Conservation (phyloP, 2,888 invertebrate genomes). For the Seira sanloemensis region DNA sequence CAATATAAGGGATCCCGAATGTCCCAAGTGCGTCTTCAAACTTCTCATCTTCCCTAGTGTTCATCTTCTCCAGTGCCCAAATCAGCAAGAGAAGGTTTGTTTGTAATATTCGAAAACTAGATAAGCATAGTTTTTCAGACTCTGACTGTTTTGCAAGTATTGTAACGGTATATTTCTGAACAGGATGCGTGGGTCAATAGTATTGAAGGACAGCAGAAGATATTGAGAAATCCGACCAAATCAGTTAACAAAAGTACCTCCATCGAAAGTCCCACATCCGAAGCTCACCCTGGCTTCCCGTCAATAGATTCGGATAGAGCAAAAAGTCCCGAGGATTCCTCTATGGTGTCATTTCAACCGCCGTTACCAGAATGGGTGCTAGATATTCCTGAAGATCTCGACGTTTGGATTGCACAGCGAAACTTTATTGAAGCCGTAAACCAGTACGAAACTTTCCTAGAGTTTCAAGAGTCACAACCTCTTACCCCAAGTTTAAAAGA, state of each 20-base stretch:
- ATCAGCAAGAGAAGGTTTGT: constrained; percentile 72
- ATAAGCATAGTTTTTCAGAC: constrained; percentile 4
- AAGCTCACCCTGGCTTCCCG: constrained; percentile 76
- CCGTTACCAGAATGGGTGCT: constrained; percentile 86
- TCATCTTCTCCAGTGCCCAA: constrained; percentile 73
- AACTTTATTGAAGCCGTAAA: constrained; percentile 95
- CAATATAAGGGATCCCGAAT: constrained; percentile 92
- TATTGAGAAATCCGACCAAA: constrained; percentile 70
- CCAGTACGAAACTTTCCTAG: constrained; percentile 72
- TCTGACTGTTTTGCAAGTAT: not conserved
- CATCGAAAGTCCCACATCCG: constrained; percentile 76
- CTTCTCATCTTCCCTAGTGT: constrained; percentile 88
- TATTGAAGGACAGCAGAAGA: constrained; percentile 72
- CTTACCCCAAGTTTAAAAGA: constrained; percentile 77
- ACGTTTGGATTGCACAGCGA: constrained; percentile 95
- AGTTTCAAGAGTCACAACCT: constrained; percentile 68
- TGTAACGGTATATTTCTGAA: not conserved
- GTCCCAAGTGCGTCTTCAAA: constrained; percentile 94
- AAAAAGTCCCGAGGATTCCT: constrained; percentile 72
- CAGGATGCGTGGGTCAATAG: constrained; percentile 72
- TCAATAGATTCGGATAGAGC: constrained; percentile 75
- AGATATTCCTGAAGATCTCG: constrained; percentile 94
- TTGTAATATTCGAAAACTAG: constrained; percentile 5
- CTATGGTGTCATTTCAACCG: constrained; percentile 60
- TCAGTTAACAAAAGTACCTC: constrained; percentile 49